Base-by-base conservation (phyloP, 2,797 vertebrate genomes). In the Eulemur albifrons region DNA sequence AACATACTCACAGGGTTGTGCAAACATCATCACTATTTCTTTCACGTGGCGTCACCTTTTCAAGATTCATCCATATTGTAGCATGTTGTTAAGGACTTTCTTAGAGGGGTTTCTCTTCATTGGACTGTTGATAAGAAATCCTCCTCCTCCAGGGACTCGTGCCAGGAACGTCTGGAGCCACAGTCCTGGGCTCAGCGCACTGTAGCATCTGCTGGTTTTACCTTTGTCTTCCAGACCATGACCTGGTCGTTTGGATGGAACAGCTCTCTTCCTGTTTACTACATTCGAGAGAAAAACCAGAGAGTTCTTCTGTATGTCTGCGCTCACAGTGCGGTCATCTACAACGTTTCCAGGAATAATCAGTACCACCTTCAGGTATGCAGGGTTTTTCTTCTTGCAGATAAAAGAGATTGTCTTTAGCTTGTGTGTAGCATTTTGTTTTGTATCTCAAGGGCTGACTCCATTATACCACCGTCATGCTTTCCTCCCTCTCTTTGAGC, bases 221-320 rank as follows among this genome's bases (percentile, higher is more conserved):
- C 18, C 35, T 86, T 38, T 95, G 77, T 92, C 86, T 96, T 95
- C 0, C 98, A 99, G 99, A 99, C 98, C 77, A 98, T 99, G 90
- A 97, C 99, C 0, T 99, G 99, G 99, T 98, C 98, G 0, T 99
- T 99, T 59, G 99, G 99, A 6, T 99, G 99, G 97, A 99, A 99
- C 97, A 98, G 97, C 50, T 96, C 95, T 7, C 98, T 99, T 57
- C 99, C 99, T 0, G 99, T 99, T 89, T 98, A 99, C 97, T 99
- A 98, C 87, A 97, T 99, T 90, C 99, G 98, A 73, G 99, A 99
- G 3, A 95, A 98, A 12, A 97, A 98, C 48, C 96, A 98, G 61
- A 98, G 97, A 89, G 98, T 99, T 90, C 95, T 99, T 54, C 98
- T 99, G 52, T 99, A 99, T 0, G 79, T 97, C 67, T 98, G 98